Base-by-base conservation (phyloP, 2,113 vertebrate species). In the Pelodiscus sinensis region DNA sequence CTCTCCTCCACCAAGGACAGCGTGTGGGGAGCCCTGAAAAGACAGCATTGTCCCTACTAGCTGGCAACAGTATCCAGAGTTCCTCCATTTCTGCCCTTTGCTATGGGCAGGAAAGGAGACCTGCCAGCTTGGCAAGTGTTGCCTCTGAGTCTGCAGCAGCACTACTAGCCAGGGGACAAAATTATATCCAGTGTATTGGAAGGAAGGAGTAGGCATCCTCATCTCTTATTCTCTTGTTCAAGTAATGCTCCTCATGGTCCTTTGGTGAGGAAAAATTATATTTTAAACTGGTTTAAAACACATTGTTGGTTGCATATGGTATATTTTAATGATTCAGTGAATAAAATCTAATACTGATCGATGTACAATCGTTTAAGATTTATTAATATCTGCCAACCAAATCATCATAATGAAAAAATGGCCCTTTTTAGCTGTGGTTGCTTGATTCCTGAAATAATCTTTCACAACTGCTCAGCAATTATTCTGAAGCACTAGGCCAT, bases 371-470 rank as follows among this genome's bases (percentile, higher is more conserved):
- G 24, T 58, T 58, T 89, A 90, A 97, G 18, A 38, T 78, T 75
- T 83, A 89, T 94, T 92, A 90, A 82, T 82, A 90, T 54, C 54
- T 92, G 93, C 92, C 84, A 84, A 78, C 38, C 89, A 92, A 95
- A 79, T 78, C 58, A 88, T 44, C 62, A 1, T 82, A 91, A 86
- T 84, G 92, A 79, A 60, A 94, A 81, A 8, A 44, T 60, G 84
- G 55, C 9, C 3, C 14, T 82, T 93, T 79, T n/a, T 58, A 73
- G 8, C 58, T 19, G 56, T 87, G n/a, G 52, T 85, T 90, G 89
- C 3, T 14, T 54, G 31, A 62, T 87, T 91, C 71, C 35, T 86
- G 60, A 10, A 16, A 1, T 50, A 87, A 79, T 71, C 75, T 58
- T 81, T 87, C 90, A 87, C 73, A 77, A 78, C 24, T 58, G 22